A percentile compares a stretch with the other conserved stretches of the same genome.
These are phyloP conservation scores for Atherinomorus stipes DNA, from an alignment of 2,113 vertebrate species.

Conservation along the genomic window DNA sequence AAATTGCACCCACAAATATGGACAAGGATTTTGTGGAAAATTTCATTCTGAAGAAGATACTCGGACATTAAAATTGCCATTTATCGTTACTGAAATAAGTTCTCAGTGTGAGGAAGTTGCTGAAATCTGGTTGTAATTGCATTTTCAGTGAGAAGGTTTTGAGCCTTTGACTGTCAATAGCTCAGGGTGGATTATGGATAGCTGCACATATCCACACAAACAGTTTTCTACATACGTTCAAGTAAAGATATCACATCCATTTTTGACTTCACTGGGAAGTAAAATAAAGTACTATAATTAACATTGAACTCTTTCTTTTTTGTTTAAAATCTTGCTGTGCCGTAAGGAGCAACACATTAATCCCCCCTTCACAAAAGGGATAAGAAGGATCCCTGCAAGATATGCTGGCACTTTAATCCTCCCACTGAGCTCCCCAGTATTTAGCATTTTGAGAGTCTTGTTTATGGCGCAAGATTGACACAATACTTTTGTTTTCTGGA, in stretches of 20 bases:
- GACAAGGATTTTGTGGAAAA: slow-evolving; percentile 27
- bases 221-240: not conserved
- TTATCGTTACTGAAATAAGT: slow-evolving; percentile 38
- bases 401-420: slow-evolving; percentile 35
- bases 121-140: slow-evolving; percentile 30
- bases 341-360: slow-evolving; percentile 45
- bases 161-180: not conserved
- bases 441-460: slow-evolving; percentile 38
- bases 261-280: too few relatives aligned
- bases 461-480: slow-evolving; percentile 18
- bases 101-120: not conserved
- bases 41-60: slow-evolving; percentile 61
- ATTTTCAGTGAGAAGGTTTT: slow-evolving; percentile 13
- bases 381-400: slow-evolving; percentile 20
- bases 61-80: slow-evolving; percentile 55
- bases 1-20: slow-evolving; percentile 30
- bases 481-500: too few relatives aligned
- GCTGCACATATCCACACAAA: not conserved
- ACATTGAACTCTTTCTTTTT: slow-evolving; percentile 21
- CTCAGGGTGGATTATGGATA: not conserved
- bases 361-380: slow-evolving; percentile 28
- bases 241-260: not conserved
- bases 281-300: slow-evolving; percentile 9
- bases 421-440: slow-evolving; percentile 17
- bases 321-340: slow-evolving; percentile 4